These are phyloP conservation scores for Heliconius cydno DNA, from an alignment of 2,888 invertebrate species.

Conservation along the genomic window DNA sequence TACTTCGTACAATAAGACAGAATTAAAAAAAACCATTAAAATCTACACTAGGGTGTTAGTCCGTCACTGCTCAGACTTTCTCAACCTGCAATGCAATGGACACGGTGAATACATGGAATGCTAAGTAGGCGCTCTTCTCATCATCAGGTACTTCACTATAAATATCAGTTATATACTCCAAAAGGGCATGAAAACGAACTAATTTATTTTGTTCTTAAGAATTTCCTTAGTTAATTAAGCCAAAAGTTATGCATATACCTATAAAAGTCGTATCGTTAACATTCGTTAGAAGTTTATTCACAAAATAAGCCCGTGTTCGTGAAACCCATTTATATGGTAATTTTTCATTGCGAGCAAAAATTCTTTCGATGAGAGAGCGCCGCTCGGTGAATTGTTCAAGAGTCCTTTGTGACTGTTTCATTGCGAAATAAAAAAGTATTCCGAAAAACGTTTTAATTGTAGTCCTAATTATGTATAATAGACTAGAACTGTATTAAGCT, in stretches of 20 bases:
- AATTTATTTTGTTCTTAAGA: background rate
- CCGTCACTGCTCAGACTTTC: too few species aligned
- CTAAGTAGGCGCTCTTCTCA: background rate
- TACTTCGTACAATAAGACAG: too few species aligned
- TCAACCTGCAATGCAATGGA: too few species aligned
- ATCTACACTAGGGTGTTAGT: too few species aligned
- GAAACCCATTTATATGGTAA: constrained; percentile 52
- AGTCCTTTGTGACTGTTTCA: constrained; percentile 35
- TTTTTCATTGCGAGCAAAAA: constrained; percentile 48
- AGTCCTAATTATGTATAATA: background rate
- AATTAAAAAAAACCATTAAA: too few species aligned
- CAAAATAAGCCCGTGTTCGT: constrained; percentile 33
- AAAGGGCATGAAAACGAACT: background rate
- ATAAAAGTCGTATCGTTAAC: constrained; percentile 15
- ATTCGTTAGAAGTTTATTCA: constrained; percentile 23
- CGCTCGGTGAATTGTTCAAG: constrained; percentile 30
- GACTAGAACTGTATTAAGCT: too few species aligned
- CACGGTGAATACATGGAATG: too few species aligned
- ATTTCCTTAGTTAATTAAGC: background rate
- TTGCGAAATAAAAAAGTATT: constrained; percentile 25
- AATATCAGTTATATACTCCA: background rate
- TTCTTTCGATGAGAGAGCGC: constrained; percentile 20
- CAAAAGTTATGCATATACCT: background rate
- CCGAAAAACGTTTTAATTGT: background rate
- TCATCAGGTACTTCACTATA: background rate